Evolutionary conservation across 2,797 vertebrate species (phyloP), one percentile per base, ranked within the genome.

Genomic region (Streptopelia turtur): DNA sequence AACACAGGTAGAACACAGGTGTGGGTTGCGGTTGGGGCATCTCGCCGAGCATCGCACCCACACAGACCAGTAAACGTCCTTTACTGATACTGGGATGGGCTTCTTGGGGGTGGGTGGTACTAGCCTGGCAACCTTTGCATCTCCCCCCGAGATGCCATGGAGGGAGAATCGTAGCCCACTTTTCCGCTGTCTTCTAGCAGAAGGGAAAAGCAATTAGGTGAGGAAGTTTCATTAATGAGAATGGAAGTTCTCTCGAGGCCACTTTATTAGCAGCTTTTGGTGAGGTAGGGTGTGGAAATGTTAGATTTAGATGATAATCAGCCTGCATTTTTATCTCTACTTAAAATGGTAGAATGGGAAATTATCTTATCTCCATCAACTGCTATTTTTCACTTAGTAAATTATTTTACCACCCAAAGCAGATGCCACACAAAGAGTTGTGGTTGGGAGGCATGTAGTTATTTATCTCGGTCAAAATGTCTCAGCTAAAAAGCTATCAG

Each of bases 321-420:
- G 89, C 61, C 31, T 68, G 50, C 11, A 4, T 72, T 94, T 93
- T 93, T 94, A 87, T 94, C 79, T 84, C 76, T 33, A 2, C 66
- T 92, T 74, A 45, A 74, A 91, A 63, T 3, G 70, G 59, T 45
- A 28, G 75, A 83, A 93, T 64, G 37, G 89, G 57, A 81, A 79
- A 83, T 85, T 82, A 59, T 80, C 95, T 85, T 83, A 83, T 95
- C 90, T 93, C 25, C 52, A 72, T 71, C 87, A 93, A 87, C 35
- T 35, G 65, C 15, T 84, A 1, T 59, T 95, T 88, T 91, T 90
- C 60, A 78, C 60, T 82, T n/a, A 55, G 39, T 31, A 82, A 87
- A 88, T 92, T 65, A 69, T 89, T 96, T 94, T 91, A 43, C 31
- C 80, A 83, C 79, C 79, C 89, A 55, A 55, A 91, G 93, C 89